Evolutionary conservation across 2,888 invertebrate genomes (phyloP), one percentile per base, ranked within the genome.

Genomic region (Oxyteleia sp.): DNA sequence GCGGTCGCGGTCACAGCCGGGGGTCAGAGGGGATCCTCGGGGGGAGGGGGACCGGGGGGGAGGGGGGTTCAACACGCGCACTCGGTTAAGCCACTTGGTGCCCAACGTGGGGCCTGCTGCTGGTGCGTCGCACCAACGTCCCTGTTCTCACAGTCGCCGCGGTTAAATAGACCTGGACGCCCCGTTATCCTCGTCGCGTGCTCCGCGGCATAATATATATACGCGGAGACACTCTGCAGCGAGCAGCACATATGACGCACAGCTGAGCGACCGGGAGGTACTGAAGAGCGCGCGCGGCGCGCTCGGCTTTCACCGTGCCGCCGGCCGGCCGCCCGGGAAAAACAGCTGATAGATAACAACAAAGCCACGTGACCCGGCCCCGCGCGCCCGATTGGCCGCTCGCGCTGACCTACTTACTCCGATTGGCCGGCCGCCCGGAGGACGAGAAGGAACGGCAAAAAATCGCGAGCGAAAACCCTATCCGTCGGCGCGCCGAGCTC

Each of bases 321-420:
- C 84, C 89, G 85, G 87, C 88, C 89, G 89, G 88, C 91, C 91
- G 90, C 90, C 92, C 91, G 91, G 92, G 91, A 89, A 90, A 91
- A 93, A 95, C 95, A 95, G 95, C 95, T 95, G 95, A 95, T 94
- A 93, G 95, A 95, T 95, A 95, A 95, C 95, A 95, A 95, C 95
- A 95, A 95, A 95, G 92, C 94, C 95, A 95, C 94, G 95, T 95
- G 95, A 95, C 92, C 88, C 87, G 86, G 88, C 88, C 88, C 89
- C 88, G 91, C 85, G 76, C 20, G 86, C 76, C 84, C 88, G 85
- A 95, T 95, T 95, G 94, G 95, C 83, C 84, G 87, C 83, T 80
- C 85, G 86, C 86, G 86, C 88, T 95, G 95, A 95, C 95, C 95
- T 95, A 95, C 94, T 94, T 95, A 93, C 92, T 93, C 93, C 92